A percentile compares a stretch with the other conserved stretches of the same genome.
Evolutionary conservation across 1,140 invertebrate genomes (phyloP).

Genomic region (Trichonephila clavipes): DNA sequence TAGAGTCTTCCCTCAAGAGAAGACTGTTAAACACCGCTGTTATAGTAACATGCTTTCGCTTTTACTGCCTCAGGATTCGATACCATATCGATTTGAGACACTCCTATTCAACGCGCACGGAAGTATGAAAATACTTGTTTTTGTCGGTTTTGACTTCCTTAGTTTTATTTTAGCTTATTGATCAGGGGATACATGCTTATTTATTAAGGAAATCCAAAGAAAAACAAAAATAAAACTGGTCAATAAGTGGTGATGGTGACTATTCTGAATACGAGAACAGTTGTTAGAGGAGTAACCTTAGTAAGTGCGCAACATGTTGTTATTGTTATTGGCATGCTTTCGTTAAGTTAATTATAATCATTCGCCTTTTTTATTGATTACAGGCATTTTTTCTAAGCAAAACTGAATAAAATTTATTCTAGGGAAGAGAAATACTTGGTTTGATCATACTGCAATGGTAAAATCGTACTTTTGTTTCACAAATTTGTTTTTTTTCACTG

Average conservation of each 20-base stretch:
- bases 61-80: constrained; percentile 67
- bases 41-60: constrained; percentile 76
- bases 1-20: constrained; percentile 63
- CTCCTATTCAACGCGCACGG: constrained; percentile 16
- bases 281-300: neutral
- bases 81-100: constrained; percentile 51
- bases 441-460: no score
- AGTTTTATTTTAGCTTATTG: constrained; percentile 40
- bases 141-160: constrained; percentile 50
- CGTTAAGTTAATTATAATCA: no score
- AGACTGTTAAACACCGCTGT: constrained; percentile 70
- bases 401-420: no score
- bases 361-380: no score
- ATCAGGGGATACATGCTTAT: neutral
- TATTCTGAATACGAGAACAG: neutral
- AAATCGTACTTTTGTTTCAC: no score
- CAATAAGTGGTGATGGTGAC: neutral
- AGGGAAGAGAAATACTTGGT: no score
- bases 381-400: no score
- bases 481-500: no score
- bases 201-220: neutral
- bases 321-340: no score
- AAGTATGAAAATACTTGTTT: constrained; percentile 71
- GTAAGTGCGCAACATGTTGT: neutral
- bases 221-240: neutral